Conservation (phyloP, 2,113 vertebrate genomes). For the Ceratotherium simum region DNA sequence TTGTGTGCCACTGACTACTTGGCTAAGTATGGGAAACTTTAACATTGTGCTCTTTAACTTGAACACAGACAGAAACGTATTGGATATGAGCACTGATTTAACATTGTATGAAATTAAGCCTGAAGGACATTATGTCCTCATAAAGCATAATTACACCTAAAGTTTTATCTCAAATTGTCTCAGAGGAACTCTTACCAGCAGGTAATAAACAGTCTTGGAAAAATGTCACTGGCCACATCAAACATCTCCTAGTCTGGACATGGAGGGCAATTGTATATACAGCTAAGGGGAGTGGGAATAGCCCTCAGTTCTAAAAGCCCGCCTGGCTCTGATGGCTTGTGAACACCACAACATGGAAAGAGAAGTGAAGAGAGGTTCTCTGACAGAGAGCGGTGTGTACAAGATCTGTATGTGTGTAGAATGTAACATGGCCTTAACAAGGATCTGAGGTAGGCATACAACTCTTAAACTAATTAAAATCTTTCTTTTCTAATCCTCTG, state of each 20-base stretch:
- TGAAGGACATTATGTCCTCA: conserved; percentile 72
- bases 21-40: conserved; percentile 49
- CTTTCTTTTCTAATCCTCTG: neutral
- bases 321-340: neutral
- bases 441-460: conserved; percentile 3
- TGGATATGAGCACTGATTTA: conserved; percentile 59
- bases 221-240: conserved; percentile 75
- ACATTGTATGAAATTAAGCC: conserved; percentile 68
- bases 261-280: neutral
- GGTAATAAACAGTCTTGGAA: conserved; percentile 73
- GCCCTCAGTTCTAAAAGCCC: neutral
- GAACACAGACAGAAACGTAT: conserved; percentile 44
- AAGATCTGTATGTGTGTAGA: neutral
- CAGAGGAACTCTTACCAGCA: conserved; percentile 60
- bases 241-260: neutral
- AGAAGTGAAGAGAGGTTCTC: neutral
- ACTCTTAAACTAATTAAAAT: conserved; percentile 46
- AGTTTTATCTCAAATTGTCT: conserved; percentile 75
- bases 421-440: neutral
- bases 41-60: conserved; percentile 60
- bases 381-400: neutral
- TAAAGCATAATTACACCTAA: conserved; percentile 72
- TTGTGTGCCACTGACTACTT: neutral
- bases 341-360: neutral
- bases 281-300: neutral